Percentiles rank a stretch among this genome's conserved stretches.
phyloP scores from a whole-genome alignment of 2,888 invertebrate genomes.

The Lypha dubia region DNA sequence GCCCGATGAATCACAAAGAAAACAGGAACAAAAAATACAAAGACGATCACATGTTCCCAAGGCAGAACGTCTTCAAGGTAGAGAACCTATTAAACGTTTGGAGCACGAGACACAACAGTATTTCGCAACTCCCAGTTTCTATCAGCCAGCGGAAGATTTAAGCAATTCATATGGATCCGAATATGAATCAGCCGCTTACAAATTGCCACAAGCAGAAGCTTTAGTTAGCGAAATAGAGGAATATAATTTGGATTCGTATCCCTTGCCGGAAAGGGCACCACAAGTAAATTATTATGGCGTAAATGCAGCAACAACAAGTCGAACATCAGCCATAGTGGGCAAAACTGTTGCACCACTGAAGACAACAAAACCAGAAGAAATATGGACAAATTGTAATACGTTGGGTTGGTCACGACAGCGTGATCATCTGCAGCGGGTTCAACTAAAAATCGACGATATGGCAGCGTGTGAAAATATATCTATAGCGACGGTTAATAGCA shows the following conservation, averaged over 20 bases:
- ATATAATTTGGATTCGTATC: slow-evolving; percentile 77
- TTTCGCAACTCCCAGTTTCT: slow-evolving; percentile 79
- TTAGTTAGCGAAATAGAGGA: slow-evolving; percentile 73
- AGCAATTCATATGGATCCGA: slow-evolving; percentile 68
- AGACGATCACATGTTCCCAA: slow-evolving; percentile 79
- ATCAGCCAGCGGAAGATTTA: slow-evolving; percentile 69
- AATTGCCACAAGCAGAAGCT: slow-evolving; percentile 81
- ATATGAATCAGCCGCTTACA: slow-evolving; percentile 76
- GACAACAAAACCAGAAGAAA: slow-evolving; percentile 74
- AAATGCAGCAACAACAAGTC: slow-evolving; percentile 53
- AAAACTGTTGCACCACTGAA: slow-evolving; percentile 35
- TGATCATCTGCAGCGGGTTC: slow-evolving; percentile 91
- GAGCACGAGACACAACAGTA: slow-evolving; percentile 82
- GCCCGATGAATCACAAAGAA: slow-evolving; percentile 85
- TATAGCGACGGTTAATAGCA: slow-evolving; percentile 91
- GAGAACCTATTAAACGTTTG: slow-evolving; percentile 73
- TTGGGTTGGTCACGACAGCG: slow-evolving; percentile 94
- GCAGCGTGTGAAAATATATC: slow-evolving; percentile 93
- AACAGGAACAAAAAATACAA: slow-evolving; percentile 77
- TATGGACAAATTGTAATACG: slow-evolving; percentile 89
- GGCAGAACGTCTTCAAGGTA: slow-evolving; percentile 80
- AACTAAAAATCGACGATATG: slow-evolving; percentile 90
- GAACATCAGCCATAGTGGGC: slow-evolving; percentile 21
- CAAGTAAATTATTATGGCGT: slow-evolving; percentile 79
- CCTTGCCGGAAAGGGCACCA: slow-evolving; percentile 80